Evolutionary conservation across 1,140 invertebrate genomes (phyloP).

Genomic region (Drosophila subobscura): DNA sequence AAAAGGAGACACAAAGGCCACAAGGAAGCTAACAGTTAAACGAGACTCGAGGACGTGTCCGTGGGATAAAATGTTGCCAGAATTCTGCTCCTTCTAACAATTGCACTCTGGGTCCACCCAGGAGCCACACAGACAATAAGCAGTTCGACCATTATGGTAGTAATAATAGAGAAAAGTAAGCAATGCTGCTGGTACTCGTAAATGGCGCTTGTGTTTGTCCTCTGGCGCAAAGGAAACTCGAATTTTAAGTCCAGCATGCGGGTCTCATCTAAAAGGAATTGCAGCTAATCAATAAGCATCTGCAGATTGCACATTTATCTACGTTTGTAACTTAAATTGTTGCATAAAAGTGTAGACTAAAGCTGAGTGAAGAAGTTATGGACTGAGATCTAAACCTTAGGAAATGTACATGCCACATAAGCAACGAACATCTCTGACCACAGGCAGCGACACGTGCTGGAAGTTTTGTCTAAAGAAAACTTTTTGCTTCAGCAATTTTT

Average conservation of each 20-base stretch:
- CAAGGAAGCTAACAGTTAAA: constrained; percentile 51
- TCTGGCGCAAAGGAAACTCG: constrained; percentile 11
- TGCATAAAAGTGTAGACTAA: neutral
- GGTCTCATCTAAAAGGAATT: neutral
- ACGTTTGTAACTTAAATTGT: neutral
- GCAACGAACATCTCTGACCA: neutral
- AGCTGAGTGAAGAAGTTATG: neutral
- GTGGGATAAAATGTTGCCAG: constrained; percentile 60
- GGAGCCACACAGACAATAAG: constrained; percentile 57
- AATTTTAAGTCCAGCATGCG: constrained; percentile 18
- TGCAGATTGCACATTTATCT: neutral
- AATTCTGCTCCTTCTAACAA: constrained; percentile 41
- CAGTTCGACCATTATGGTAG: constrained; percentile 42
- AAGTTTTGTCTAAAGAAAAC: constrained; percentile 39
- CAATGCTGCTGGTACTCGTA: constrained; percentile 19
- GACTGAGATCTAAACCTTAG: neutral
- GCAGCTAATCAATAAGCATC: constrained; percentile 23
- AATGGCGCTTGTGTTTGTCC: constrained; percentile 34
- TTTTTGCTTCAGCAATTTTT: constrained; percentile 39
- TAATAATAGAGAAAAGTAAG: constrained; percentile 57
- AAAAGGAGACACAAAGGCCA: constrained; percentile 31
- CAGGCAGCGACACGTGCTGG: constrained; percentile 35
- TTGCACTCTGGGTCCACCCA: constrained; percentile 62
- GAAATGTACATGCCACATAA: constrained; percentile 9
- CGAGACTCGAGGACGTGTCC: constrained; percentile 50